Percentiles rank a stretch among this genome's conserved stretches.
Conservation (phyloP, 2,888 invertebrate genomes). For the Pristionchus arcanus region DNA sequence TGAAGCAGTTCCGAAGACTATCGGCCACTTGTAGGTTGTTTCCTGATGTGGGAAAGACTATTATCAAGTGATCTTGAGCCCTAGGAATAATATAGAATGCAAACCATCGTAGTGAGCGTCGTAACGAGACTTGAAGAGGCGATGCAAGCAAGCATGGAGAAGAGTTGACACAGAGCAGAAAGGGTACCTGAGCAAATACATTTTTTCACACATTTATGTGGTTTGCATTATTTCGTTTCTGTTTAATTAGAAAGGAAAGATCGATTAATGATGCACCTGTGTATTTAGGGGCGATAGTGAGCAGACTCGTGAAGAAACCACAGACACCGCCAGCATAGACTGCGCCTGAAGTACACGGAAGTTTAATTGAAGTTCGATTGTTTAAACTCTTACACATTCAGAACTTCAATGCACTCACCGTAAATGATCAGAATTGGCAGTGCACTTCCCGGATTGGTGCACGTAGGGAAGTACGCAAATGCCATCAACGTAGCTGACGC, state of each 20-base stretch:
- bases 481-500: constrained; percentile 14
- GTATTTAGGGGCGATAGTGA: constrained; percentile 42
- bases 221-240: too few relatives aligned
- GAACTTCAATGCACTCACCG: background rate
- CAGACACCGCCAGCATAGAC: constrained; percentile 46
- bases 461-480: constrained; percentile 37
- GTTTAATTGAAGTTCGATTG: background rate
- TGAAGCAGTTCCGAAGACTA: constrained; percentile 28
- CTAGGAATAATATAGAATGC: too few relatives aligned
- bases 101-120: constrained; percentile 35
- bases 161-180: constrained; percentile 12
- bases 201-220: too few relatives aligned
- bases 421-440: constrained; percentile 45
- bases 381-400: too few relatives aligned
- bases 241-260: too few relatives aligned
- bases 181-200: background rate
- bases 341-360: background rate
- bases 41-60: background rate
- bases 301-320: constrained; percentile 46
- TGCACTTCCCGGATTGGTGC: constrained; percentile 17
- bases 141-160: constrained; percentile 43
- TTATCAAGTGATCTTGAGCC: background rate
- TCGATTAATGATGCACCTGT: too few relatives aligned
- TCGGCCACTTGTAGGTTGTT: constrained; percentile 28
- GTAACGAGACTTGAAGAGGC: constrained; percentile 45